phyloP scores from a whole-genome alignment of 2,888 invertebrate genomes.

The Protodeltote pygarga region DNA sequence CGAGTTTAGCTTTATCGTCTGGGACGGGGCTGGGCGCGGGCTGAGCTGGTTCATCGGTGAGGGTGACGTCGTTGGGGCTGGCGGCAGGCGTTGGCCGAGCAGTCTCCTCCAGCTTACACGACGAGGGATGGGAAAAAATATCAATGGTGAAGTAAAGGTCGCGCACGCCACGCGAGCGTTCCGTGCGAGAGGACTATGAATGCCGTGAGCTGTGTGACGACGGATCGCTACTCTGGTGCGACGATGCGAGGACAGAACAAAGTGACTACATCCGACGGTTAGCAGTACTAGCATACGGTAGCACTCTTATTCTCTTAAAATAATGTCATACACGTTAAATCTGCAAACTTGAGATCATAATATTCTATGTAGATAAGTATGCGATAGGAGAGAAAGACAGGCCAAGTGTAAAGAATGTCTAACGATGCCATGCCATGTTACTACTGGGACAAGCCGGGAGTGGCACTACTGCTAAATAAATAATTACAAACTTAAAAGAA shows the following conservation, averaged over 20 bases:
- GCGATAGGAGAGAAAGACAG: constrained; percentile 64
- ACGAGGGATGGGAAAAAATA: constrained; percentile 70
- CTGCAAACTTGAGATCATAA: constrained; percentile 45
- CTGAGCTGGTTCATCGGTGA: constrained; percentile 44
- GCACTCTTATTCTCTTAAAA: constrained; percentile 17
- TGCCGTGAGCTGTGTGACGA: constrained; percentile 33
- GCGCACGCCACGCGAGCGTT: constrained; percentile 41
- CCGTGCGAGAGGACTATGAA: constrained; percentile 30
- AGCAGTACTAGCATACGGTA: constrained; percentile 33
- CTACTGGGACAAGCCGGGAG: constrained; percentile 73
- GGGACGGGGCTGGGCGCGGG: constrained; percentile 40
- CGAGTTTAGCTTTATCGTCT: constrained; percentile 71
- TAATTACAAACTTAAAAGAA: constrained; percentile 46
- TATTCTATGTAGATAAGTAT: constrained; percentile 38
- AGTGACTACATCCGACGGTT: constrained; percentile 26
- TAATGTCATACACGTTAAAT: constrained; percentile 21
- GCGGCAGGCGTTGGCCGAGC: constrained; percentile 39
- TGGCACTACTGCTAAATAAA: constrained; percentile 67
- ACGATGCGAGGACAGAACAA: constrained; percentile 3
- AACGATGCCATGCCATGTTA: constrained; percentile 77
- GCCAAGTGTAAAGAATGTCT: constrained; percentile 68
- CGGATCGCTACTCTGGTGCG: constrained; percentile 28
- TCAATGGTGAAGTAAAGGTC: constrained; percentile 66
- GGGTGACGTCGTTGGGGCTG: constrained; percentile 51
- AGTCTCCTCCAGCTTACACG: constrained; percentile 74